Percentiles rank a stretch among this genome's conserved stretches.
Conservation (phyloP, 2,113 vertebrate species). For the Trogon melanurus region DNA sequence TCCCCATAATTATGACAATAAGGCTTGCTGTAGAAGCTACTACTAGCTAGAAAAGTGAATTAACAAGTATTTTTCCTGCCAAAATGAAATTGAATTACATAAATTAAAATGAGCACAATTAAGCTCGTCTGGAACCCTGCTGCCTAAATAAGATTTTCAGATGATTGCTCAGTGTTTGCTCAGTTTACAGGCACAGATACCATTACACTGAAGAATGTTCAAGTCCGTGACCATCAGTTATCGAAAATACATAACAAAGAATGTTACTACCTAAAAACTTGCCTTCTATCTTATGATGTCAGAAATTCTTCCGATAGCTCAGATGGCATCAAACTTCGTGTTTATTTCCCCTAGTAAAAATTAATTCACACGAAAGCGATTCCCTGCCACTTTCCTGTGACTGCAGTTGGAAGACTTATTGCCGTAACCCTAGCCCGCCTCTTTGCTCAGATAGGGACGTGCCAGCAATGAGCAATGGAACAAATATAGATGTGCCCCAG, state of each 20-base stretch:
- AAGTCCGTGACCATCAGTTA: neutral
- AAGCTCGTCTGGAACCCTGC: conserved; percentile 13
- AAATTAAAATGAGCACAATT: conserved; percentile 23
- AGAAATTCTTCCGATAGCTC: conserved; percentile 51
- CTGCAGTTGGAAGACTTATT: conserved; percentile 17
- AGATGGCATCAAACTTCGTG: conserved; percentile 26
- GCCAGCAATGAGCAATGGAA: conserved; percentile 68
- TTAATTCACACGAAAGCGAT: conserved; percentile 6
- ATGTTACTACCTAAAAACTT: conserved; percentile 62
- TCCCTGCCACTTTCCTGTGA: conserved; percentile 34
- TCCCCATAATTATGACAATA: neutral
- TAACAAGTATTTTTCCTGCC: conserved; percentile 23
- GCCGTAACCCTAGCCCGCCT: conserved; percentile 67
- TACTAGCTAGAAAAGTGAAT: conserved; percentile 19
- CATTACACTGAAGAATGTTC: conserved; percentile 35
- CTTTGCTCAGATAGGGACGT: conserved; percentile 62
- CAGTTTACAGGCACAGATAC: conserved; percentile 47
- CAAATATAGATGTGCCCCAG: conserved; percentile 83
- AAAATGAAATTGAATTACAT: conserved; percentile 6
- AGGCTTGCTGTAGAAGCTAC: neutral
- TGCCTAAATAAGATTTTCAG: conserved; percentile 59
- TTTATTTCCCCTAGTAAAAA: conserved; percentile 49
- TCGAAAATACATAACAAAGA: neutral
- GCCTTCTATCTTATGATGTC: conserved; percentile 70
- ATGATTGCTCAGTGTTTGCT: conserved; percentile 29